These are phyloP conservation scores for Muscina levida DNA, from an alignment of 2,888 invertebrate species.

Conservation along the genomic window DNA sequence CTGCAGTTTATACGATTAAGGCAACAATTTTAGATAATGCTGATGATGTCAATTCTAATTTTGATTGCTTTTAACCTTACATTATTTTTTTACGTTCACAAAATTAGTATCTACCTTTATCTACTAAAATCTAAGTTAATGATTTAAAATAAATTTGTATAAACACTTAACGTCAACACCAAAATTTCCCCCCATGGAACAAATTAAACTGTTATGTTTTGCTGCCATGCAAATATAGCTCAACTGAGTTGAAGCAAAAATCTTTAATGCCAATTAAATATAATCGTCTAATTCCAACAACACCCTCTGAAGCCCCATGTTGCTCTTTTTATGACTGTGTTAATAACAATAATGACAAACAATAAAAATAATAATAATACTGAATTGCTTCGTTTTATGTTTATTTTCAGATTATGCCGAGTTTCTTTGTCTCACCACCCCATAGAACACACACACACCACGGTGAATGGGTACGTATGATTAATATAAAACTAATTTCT, in stretches of 20 bases:
- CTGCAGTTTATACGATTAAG: no score
- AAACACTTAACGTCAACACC: not conserved
- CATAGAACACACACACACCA: not conserved
- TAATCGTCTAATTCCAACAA: slow-evolving; percentile 10
- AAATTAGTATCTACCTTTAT: no score
- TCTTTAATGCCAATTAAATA: slow-evolving; percentile 20
- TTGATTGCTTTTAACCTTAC: no score
- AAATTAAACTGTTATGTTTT: not conserved
- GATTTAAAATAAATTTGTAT: not conserved
- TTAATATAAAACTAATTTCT: slow-evolving; percentile 45
- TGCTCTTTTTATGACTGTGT: slow-evolving; percentile 18
- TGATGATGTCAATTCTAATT: no score
- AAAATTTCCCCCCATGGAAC: not conserved
- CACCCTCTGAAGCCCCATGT: not conserved
- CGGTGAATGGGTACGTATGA: slow-evolving; percentile 45
- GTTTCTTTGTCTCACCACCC: not conserved
- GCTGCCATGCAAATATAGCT: not conserved
- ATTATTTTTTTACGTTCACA: no score
- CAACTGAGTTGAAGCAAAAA: no score
- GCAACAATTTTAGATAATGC: no score
- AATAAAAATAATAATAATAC: slow-evolving; percentile 20
- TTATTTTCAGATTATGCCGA: not conserved
- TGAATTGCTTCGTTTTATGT: not conserved
- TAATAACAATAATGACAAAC: slow-evolving; percentile 34
- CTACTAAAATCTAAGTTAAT: no score